Evolutionary conservation across 2,888 invertebrate species (phyloP).

Genomic region (Agapostemon virescens): DNA sequence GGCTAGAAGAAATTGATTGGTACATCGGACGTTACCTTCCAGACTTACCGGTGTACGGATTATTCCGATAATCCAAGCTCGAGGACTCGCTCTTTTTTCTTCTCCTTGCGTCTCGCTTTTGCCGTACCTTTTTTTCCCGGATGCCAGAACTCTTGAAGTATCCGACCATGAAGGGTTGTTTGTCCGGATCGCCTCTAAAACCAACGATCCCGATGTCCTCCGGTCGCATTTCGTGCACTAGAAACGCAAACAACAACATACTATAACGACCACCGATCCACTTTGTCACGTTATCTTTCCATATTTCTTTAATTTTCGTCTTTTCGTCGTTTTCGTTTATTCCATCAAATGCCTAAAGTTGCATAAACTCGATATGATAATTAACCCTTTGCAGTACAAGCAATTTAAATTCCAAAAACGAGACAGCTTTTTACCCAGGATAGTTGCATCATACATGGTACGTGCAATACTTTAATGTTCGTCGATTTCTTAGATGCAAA

Average conservation of each 20-base stretch:
- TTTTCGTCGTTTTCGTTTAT: too few species aligned
- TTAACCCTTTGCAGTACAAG: too few species aligned
- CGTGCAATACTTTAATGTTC: too few species aligned
- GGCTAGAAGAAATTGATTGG: constrained; percentile 14
- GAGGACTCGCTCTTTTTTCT: constrained; percentile 81
- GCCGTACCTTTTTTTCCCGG: constrained; percentile 82
- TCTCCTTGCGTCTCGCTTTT: constrained; percentile 83
- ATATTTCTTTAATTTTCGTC: too few species aligned
- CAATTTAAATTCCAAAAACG: too few species aligned
- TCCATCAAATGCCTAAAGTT: too few species aligned
- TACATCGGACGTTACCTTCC: constrained; percentile 33
- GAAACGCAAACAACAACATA: constrained; percentile 5
- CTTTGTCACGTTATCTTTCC: too few species aligned
- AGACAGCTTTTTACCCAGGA: too few species aligned
- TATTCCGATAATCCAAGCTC: constrained; percentile 81
- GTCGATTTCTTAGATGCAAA: too few species aligned
- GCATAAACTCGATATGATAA: neutral
- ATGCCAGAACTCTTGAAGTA: constrained; percentile 88
- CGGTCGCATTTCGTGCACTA: constrained; percentile 89
- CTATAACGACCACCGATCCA: neutral
- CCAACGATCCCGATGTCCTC: constrained; percentile 93
- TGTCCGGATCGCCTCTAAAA: constrained; percentile 88
- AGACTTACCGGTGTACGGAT: constrained; percentile 82
- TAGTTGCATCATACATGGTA: too few species aligned
- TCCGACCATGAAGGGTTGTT: constrained; percentile 95